Evolutionary conservation across 1,140 invertebrate genomes (phyloP), one percentile per base, ranked within the genome.

Genomic region (Phthorimaea operculella): DNA sequence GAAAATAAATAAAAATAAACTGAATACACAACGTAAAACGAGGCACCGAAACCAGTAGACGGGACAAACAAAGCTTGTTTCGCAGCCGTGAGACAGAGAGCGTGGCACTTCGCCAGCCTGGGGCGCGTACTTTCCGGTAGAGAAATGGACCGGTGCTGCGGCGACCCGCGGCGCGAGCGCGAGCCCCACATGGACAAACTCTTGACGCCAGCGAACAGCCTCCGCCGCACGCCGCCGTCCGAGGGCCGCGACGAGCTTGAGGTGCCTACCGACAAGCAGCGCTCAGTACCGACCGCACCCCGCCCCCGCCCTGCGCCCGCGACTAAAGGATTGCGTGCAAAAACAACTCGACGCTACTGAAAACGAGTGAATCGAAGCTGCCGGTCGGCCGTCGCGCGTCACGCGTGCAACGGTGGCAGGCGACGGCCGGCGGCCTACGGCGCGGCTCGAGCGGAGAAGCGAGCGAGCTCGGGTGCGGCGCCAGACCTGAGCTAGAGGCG

Each of bases 71-170:
- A 83, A 85, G 81, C 75, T 76, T 55, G 55, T 58, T 51, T 70
- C 60, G 60, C 62, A 73, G 74, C 73, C 57, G 78, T 78, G 74
- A 78, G 66, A 75, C 76, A 81, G 66, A 71, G 72, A 75, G 73
- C 76, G 64, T 70, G 76, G 78, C 70, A 72, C 78, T 78, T 79
- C 73, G 65, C 66, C 69, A 73, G 72, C 73, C 72, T 64, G 70
- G 72, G 74, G 78, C 87, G 87, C 89, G 89, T 93, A 93, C 91
- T 93, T 92, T 93, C 91, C 77, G 91, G 91, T 75, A 92, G 89
- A 71, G 91, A 92, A 86, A 92, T 92, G 85, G 91, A 92, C 71
- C 90, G 90, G 86, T 91, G 88, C 79, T 90, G 90, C 65, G 90
- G 90, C 73, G 92, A 89, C 72, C 87, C 87, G 74, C 87, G 87